Percentiles rank a stretch among this genome's conserved stretches.
Evolutionary conservation across 1,140 invertebrate genomes (phyloP).

Genomic region (Drosophila equinoxialis): DNA sequence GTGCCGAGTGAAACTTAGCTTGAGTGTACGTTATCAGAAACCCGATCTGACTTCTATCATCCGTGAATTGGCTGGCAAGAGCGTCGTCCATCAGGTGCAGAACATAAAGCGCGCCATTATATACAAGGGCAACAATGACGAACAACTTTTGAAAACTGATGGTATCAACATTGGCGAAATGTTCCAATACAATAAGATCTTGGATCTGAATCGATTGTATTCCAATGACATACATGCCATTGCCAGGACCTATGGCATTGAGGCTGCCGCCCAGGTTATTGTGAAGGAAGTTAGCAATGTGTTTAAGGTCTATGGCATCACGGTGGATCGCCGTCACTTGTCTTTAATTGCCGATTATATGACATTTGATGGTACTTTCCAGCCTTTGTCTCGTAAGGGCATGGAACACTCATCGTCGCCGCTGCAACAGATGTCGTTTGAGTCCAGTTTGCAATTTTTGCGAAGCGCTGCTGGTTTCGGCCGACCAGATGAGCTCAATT

Average conservation of each 20-base stretch:
- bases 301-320: slow-evolving; percentile 98
- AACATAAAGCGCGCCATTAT: slow-evolving; percentile 93
- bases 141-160: slow-evolving; percentile 93
- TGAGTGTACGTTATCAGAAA: slow-evolving; percentile 87
- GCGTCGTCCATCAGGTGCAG: slow-evolving; percentile 91
- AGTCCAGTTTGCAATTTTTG: slow-evolving; percentile 95
- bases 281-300: slow-evolving; percentile 95
- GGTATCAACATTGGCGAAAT: slow-evolving; percentile 97
- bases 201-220: slow-evolving; percentile 95
- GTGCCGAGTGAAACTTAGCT: slow-evolving; percentile 88
- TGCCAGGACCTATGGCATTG: slow-evolving; percentile 96
- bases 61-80: slow-evolving; percentile 88
- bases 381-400: slow-evolving; percentile 94
- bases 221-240: slow-evolving; percentile 98
- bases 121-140: slow-evolving; percentile 85
- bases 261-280: slow-evolving; percentile 96
- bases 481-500: slow-evolving; percentile 89
- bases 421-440: slow-evolving; percentile 99
- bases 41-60: slow-evolving; percentile 92
- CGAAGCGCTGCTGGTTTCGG: slow-evolving; percentile 90
- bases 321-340: slow-evolving; percentile 96
- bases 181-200: slow-evolving; percentile 90
- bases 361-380: slow-evolving; percentile 96
- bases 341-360: slow-evolving; percentile 98
- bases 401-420: slow-evolving; percentile 95